Evolutionary conservation across 1,140 invertebrate species (phyloP).

Genomic region (Ceratosolen solmsi): DNA sequence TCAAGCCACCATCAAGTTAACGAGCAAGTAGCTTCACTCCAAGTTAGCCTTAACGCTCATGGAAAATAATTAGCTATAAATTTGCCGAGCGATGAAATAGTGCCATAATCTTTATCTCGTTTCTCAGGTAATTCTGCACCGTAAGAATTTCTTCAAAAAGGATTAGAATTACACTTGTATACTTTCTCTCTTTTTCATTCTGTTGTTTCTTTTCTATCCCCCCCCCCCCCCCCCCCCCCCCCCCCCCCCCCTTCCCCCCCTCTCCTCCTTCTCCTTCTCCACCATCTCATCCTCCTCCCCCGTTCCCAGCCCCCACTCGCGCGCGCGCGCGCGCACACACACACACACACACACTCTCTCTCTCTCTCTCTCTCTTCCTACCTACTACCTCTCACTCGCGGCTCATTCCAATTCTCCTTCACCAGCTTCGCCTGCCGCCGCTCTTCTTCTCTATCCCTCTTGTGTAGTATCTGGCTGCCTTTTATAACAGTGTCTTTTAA

Average conservation of each 20-base stretch:
- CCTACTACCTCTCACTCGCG: neutral
- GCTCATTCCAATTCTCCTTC: no score
- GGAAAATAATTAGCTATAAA: conserved; percentile 46
- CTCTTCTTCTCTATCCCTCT: no score
- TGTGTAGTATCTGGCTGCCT: neutral
- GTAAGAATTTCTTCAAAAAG: neutral
- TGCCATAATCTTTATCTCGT: conserved; percentile 10
- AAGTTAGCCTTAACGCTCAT: neutral
- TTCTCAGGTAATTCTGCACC: neutral
- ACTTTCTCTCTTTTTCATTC: neutral
- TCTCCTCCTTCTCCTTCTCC: no score
- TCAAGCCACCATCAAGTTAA: conserved; percentile 11
- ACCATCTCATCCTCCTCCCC: no score
- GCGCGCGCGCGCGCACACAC: no score
- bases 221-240: neutral
- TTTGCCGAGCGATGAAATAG: conserved; percentile 14
- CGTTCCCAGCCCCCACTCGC: no score
- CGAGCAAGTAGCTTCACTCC: neutral
- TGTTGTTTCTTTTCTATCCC: no score
- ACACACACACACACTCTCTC: neutral
- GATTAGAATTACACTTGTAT: conserved; percentile 12
- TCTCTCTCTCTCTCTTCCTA: neutral
- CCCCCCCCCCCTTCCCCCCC: no score
- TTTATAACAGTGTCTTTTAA: neutral
- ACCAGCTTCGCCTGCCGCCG: no score